Evolutionary conservation across 2,797 vertebrate species (phyloP), one percentile per base, ranked within the genome.

Genomic region (Anguilla pacifica): DNA sequence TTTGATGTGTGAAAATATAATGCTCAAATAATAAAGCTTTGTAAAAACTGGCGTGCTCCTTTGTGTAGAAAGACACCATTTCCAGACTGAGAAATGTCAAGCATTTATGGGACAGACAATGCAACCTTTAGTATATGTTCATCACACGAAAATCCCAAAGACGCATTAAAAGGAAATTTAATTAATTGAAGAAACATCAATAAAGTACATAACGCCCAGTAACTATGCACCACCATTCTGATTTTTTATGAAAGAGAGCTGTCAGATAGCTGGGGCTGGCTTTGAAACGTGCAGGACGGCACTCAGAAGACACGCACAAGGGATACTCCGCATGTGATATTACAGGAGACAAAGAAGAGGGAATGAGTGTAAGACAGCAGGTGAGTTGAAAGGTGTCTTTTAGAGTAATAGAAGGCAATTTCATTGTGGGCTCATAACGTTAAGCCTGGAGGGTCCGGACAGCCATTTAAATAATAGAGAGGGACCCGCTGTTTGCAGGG

Each of bases 381-480:
- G 46, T 89, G 91, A 94, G 91, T 87, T 89, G 91, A 83, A 92
- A 91, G 83, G 77, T 89, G 91, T 92, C 19, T 49, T 82, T 49
- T n/a, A 35, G 79, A 82, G 43, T 7, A 51, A 82, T 82, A n/a
- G 4, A 19, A 31, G 79, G 15, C 13, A 6, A 51, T 49, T 82
- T 49, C 22, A 82, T 82, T 82, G 43, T 49, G 79, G 43, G 79
- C 46, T 82, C 19, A 82, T 51, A 51, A 51, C 13, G 46, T 22
- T 22, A 22, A 35, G 46, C 79, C 79, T 51, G 79, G 43, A 92
- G 64, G 92, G 91, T 88, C 88, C 89, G 7, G 83, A 85, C 84
- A 92, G 91, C 91, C 90, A 93, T 94, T 91, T 95, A 90, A 93
- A 93, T 93, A 92, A 93, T 93, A 87, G 90, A 92, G 89, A 91